Percentiles rank a stretch among this genome's conserved stretches.
These are phyloP conservation scores for Aphaenogaster rudis DNA, from an alignment of 1,140 invertebrate species.

Conservation along the genomic window DNA sequence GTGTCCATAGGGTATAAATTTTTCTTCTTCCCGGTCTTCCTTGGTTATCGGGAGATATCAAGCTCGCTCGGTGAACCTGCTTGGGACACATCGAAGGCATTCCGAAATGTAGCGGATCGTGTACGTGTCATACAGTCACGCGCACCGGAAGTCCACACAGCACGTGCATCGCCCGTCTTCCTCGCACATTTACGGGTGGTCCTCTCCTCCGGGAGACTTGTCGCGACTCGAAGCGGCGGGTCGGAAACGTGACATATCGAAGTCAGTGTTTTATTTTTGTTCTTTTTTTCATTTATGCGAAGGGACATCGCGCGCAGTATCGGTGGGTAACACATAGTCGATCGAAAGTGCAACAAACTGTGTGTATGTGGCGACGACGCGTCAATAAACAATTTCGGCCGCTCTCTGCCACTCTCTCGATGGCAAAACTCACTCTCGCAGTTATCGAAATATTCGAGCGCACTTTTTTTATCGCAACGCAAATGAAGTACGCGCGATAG, in stretches of 20 bases:
- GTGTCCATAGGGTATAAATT: not conserved
- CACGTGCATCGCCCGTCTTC: not conserved
- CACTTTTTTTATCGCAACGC: not conserved
- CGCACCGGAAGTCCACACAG: not conserved
- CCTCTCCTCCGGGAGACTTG: conserved; percentile 37
- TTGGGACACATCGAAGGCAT: not conserved
- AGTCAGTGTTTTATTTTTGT: conserved; percentile 64
- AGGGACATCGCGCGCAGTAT: not conserved
- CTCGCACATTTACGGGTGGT: not conserved
- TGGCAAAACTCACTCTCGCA: not conserved
- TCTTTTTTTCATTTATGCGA: conserved; percentile 46
- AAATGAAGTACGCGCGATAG: conserved; percentile 11
- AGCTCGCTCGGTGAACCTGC: not conserved
- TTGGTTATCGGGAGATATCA: not conserved
- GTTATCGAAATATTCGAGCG: not conserved
- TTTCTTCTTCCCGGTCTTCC: not conserved
- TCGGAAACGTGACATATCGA: conserved; percentile 68
- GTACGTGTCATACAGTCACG: not conserved
- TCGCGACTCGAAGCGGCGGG: conserved; percentile 38
- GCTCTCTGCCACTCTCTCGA: not conserved
- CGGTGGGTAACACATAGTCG: conserved; percentile 14
- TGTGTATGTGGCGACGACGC: not conserved
- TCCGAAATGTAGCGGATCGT: conserved; percentile 7
- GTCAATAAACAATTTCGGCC: conserved; percentile 42
- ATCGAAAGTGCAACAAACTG: conserved; percentile 54